Conservation (phyloP, 37 sponge, comb jelly and placozoan genomes). For the Cladorhizidae sp. region DNA sequence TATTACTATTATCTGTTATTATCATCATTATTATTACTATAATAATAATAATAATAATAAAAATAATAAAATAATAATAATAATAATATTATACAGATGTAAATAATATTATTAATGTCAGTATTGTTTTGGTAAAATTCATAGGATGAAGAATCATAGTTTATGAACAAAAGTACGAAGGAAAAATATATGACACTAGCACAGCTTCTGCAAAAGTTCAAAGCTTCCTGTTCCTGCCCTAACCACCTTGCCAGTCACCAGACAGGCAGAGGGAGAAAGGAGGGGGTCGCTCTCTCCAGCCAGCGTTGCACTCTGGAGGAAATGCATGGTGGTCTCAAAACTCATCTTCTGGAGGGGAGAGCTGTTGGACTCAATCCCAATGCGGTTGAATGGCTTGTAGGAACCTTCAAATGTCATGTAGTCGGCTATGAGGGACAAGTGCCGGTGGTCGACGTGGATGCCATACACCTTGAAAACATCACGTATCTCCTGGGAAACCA, state of each 20-base stretch:
- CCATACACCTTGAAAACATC: constrained; percentile 94
- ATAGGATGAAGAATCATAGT: background rate
- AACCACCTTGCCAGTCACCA: constrained; percentile 83
- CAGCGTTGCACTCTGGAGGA: constrained; percentile 76
- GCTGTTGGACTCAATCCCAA: constrained; percentile 84
- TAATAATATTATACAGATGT: too few species aligned
- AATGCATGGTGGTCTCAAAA: constrained; percentile 96
- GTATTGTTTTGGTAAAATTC: too few species aligned
- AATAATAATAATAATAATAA: too few species aligned
- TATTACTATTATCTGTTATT: too few species aligned
- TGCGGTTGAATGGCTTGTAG: constrained; percentile 89
- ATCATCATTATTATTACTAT: too few species aligned
- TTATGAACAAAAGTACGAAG: background rate
- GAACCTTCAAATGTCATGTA: constrained; percentile 89
- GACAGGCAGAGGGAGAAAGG: constrained; percentile 83
- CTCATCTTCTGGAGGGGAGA: constrained; percentile 98
- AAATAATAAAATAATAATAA: too few species aligned
- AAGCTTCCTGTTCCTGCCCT: constrained; percentile 84
- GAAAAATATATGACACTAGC: background rate
- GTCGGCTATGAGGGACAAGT: constrained; percentile 91
- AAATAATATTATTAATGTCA: too few species aligned
- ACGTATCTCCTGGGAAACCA: constrained; percentile 72
- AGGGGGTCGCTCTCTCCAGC: constrained; percentile 73
- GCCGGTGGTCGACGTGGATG: constrained; percentile 83
- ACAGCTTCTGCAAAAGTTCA: constrained; percentile 53